These are phyloP conservation scores for Scatophagus argus DNA, from an alignment of 2,113 vertebrate species.

Conservation along the genomic window DNA sequence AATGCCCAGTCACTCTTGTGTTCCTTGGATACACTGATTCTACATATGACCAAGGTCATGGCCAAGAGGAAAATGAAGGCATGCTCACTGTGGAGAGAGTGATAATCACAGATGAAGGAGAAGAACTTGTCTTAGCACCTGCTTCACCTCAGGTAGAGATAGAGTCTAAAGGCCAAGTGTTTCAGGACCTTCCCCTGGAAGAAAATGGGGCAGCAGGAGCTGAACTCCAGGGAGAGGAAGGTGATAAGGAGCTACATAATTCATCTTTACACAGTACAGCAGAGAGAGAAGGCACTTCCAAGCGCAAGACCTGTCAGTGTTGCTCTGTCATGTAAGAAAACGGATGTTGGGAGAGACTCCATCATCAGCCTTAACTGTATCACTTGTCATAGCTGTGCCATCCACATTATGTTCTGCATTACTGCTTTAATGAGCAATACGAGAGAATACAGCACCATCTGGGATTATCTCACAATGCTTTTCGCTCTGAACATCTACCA, in stretches of 20 bases:
- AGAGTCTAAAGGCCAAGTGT: conserved; percentile 21
- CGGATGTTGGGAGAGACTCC: background rate
- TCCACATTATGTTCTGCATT: background rate
- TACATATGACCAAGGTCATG: background rate
- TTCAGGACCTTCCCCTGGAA: conserved; percentile 64
- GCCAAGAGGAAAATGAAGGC: conserved; percentile 42
- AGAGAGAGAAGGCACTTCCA: conserved; percentile 39
- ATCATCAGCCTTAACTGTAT: background rate
- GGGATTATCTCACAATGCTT: background rate
- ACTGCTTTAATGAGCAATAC: background rate
- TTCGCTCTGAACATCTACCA: background rate
- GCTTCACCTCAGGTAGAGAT: background rate
- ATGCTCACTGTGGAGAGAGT: conserved; percentile 77
- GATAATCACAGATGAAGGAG: conserved; percentile 74
- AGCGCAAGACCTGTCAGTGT: conserved; percentile 77
- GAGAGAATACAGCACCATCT: background rate
- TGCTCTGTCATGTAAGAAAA: conserved; percentile 80
- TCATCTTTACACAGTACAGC: conserved; percentile 15
- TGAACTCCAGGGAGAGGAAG: conserved; percentile 31
- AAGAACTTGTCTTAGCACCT: conserved; percentile 45
- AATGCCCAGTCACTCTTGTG: conserved; percentile 74
- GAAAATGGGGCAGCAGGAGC: conserved; percentile 24
- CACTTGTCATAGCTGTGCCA: background rate
- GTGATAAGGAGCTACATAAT: conserved; percentile 6
- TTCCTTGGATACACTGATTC: conserved; percentile 77